Percentiles rank a stretch among this genome's conserved stretches.
phyloP scores from a whole-genome alignment of 1,140 invertebrate genomes.

The Dolichoris vasculosae region DNA sequence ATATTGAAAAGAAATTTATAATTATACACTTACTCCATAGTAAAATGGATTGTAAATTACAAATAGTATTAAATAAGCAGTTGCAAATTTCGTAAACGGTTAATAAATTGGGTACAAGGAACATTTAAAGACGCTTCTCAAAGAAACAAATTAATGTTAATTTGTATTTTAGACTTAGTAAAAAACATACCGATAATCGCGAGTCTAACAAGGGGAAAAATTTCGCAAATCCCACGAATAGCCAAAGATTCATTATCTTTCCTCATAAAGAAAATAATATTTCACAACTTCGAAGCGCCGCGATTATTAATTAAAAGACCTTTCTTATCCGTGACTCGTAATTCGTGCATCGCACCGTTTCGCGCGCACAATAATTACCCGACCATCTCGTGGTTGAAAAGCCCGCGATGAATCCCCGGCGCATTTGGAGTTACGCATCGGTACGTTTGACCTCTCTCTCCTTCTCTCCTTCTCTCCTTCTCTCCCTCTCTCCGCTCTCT shows the following conservation, averaged over 20 bases:
- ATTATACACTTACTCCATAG: neutral
- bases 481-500: slow-evolving; percentile 5
- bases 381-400: neutral
- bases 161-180: neutral
- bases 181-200: neutral
- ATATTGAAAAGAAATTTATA: neutral
- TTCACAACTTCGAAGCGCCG: neutral
- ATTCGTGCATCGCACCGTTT: neutral
- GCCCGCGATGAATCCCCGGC: neutral
- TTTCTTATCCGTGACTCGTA: slow-evolving; percentile 5
- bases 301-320: slow-evolving; percentile 43
- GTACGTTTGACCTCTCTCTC: neutral
- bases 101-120: neutral
- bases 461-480: slow-evolving; percentile 4
- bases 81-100: neutral
- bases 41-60: neutral
- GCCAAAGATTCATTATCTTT: neutral
- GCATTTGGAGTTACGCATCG: slow-evolving; percentile 30
- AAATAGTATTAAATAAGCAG: neutral
- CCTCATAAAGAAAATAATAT: slow-evolving; percentile 3
- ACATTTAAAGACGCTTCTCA: neutral
- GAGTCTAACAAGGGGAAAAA: neutral
- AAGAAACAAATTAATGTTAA: slow-evolving; percentile 17
- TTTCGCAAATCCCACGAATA: neutral
- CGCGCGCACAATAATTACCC: slow-evolving; percentile 4